Base-by-base conservation (phyloP, 2,113 vertebrate genomes). In the Barnardius zonarius region DNA sequence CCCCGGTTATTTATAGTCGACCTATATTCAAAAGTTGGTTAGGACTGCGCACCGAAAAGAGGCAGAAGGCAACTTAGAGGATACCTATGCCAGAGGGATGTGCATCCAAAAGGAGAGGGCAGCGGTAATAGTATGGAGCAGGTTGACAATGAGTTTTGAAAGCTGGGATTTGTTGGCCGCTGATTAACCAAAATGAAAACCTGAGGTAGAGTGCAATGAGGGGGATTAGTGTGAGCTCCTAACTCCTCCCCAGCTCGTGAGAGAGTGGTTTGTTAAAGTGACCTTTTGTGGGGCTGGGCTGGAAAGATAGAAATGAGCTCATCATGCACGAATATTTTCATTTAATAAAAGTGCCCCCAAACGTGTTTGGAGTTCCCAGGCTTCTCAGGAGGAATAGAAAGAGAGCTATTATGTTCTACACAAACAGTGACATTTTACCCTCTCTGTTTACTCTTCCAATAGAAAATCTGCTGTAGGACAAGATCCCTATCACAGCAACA, bases 401-500 rank as follows among this genome's bases (percentile, higher is more conserved):
- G 78, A 51, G 69, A 62, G 74, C 90, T 95, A 93, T 95, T 95
- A 93, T 91, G 37, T 93, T 57, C 82, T 95, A 85, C 57, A 79
- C 86, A 95, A 95, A 92, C 92, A 95, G 39, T 96, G 93, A 95
- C 90, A 92, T 92, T 91, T 92, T 87, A 88, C 86, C 92, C 96
- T 96, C 83, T 96, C 8, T 94, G 72, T 96, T 97, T 94, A 84
- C 80, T 75, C 90, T 95, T 83, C 68, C 67, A 52, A 39, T 14
- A 86, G 92, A 79, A 86, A 92, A 61, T 83, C 68, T 92, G 62
- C 55, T 66, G 27, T 43, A 52, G 16, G 76, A 41, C 44, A 83
- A 86, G 92, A 59, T 72, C 88, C 48, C 49, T 81, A 44, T 64
- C 83, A 37, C 24, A 39, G 64, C 79, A 77, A 16, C 15, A 17